These are phyloP conservation scores for Callipepla californica DNA, from an alignment of 2,113 vertebrate genomes.

Conservation along the genomic window DNA sequence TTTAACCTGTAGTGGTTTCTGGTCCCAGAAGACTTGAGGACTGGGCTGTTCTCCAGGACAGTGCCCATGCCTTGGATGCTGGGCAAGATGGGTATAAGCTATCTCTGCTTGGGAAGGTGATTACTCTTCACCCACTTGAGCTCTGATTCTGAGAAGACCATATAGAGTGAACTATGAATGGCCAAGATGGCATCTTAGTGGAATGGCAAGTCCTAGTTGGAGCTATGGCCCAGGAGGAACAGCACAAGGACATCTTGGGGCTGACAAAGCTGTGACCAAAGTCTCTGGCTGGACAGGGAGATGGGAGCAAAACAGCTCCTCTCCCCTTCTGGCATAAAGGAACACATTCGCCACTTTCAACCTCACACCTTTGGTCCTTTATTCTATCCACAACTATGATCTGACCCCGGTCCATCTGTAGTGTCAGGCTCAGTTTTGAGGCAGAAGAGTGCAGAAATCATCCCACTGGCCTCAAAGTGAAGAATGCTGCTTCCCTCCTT, in stretches of 20 bases:
- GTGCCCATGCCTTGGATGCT: neutral
- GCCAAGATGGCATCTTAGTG: accelerated
- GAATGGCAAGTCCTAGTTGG: neutral
- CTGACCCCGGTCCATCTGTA: neutral
- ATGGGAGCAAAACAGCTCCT: neutral
- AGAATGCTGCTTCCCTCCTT: neutral
- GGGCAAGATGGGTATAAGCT: neutral
- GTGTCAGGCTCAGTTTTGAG: neutral
- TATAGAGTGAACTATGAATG: neutral
- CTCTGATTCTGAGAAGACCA: accelerated
- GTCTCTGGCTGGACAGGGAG: neutral
- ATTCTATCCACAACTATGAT: neutral
- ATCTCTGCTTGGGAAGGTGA: neutral
- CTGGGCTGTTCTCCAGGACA: neutral
- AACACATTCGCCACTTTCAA: neutral
- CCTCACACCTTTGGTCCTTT: neutral
- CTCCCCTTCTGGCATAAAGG: neutral
- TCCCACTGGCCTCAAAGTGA: neutral
- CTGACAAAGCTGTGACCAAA: neutral
- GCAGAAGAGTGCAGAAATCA: neutral
- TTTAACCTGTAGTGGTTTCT: neutral
- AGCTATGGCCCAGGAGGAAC: neutral
- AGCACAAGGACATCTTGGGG: neutral
- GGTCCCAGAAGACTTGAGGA: neutral
- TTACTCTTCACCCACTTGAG: neutral